Evolutionary conservation across 2,797 vertebrate species (phyloP), one percentile per base, ranked within the genome.

Genomic region (Tapirus indicus): DNA sequence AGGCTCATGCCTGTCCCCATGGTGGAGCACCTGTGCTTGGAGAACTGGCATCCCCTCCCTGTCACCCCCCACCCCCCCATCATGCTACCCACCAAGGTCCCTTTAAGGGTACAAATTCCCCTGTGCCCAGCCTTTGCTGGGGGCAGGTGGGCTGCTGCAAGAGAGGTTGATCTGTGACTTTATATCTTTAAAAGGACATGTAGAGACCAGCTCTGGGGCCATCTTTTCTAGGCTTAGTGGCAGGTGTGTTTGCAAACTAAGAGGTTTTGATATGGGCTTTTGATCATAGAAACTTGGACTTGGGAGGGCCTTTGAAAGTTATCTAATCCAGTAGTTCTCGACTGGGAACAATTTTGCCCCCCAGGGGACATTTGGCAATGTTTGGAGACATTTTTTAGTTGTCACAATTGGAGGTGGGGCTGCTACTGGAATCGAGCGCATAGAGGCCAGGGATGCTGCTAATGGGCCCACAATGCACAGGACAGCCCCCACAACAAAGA

Each of bases 391-490:
- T 49, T 86, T 72, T 75, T 21, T 5, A 1, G 29, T 56, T 27
- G 58, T 87, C 47, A 54, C 16, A 44, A 2, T 49, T 20, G 6
- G 2, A 47, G 49, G 20, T 29, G 69, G 62, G n/a, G 6, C 27
- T 72, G 38, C 85, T 80, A 10, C 64, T 58, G 14, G 32, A 68
- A 60, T 38, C 52, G 38, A 6, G 1, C 4, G 3, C 35, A 44
- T 52, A 17, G 25, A 68, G 10, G 38, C 29, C 96, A 49, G 47
- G 49, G 58, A 10, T 32, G n/a, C 66, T 38, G 21, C 41, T 35
- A 7, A 68, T 14, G 1, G 20, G 25, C 54, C 77, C 8, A 0
- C 4, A 2, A 4, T 7, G n/a, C 60, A 2, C 0, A 10, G 49
- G 58, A 35, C 11, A 35, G 2, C 1, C 25, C 47, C 49, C 58